Base-by-base conservation (phyloP, 2,113 vertebrate genomes). In the Notarius lentiginosus region DNA sequence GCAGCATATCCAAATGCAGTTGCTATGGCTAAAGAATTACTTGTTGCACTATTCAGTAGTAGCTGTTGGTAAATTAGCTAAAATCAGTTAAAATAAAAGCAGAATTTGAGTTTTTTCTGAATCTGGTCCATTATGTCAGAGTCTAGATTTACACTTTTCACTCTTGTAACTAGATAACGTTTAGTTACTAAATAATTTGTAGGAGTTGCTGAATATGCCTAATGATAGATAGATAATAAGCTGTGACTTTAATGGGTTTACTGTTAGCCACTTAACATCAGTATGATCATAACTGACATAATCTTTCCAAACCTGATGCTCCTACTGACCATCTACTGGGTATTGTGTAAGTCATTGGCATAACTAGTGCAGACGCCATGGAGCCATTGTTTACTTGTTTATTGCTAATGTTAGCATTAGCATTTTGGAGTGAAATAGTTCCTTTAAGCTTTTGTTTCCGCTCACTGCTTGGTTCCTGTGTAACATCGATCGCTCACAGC, bases 401-500 rank as follows among this genome's bases (percentile, higher is more conserved):
- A n/a, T 24, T 18, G 66, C 22, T 72, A 34, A 20, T n/a, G 9
- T 82, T 24, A 47, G 17, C 58, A 34, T 63, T 85, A 79, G 73
- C 65, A 60, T 58, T 86, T 49, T 81, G 66, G 34, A 70, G 65
- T 22, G 61, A 86, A 49, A 18, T 84, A 81, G 18, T 82, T 72
- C 55, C 85, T 51, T 72, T 61, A 72, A 82, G 79, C 79, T 30
- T 72, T 84, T 84, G 85, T 80, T 87, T 27, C 73, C 83, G 80
- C 18, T 58, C 80, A 60, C 49, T 66, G 83, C 75, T 87, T 82
- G 85, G 63, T 61, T 65, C 63, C 86, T 34, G 82, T 90, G 89
- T 89, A 89, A 87, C 87, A 89, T 79, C 60, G 91, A 90, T 83
- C 56, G 56, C 87, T 81, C 88, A 75, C 82, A 79, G 82, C 61